Evolutionary conservation across 2,797 vertebrate species (phyloP), one percentile per base, ranked within the genome.

Genomic region (Lacerta bilineata): DNA sequence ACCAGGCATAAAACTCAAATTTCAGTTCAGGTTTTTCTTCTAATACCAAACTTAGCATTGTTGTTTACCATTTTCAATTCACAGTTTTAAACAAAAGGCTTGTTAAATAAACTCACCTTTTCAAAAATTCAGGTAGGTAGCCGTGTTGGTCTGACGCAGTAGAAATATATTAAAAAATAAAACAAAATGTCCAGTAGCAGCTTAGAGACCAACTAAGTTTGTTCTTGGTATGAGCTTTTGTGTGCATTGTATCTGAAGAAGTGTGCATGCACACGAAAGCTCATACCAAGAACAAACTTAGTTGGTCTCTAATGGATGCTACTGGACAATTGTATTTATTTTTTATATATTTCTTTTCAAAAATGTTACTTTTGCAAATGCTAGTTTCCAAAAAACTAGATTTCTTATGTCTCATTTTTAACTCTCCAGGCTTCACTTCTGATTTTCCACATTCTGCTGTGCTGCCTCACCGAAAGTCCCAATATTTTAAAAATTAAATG

Each of bases 401-500:
- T n/a, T n/a, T 9, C 29, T 71, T 41, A 11, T 8, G 5, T 10
- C 5, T 7, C 25, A 20, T 66, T 3, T n/a, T 39, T 36, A 59
- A 75, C n/a, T 33, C n/a, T 8, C 46, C 23, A 61, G 33, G 46
- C 23, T n/a, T 3, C 3, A 61, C n/a, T 17, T 15, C 18, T 74
- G 20, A 66, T n/a, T 81, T 75, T 7, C 61, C 29, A 78, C 15
- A 68, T 86, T 80, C 43, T 82, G n/a, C 13, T 11, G 2, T 50
- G 20, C 17, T 43, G 15, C 25, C 23, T 43, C 29, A 46, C 3
- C 39, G 29, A 74, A 23, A 11, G 6, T 8, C 36, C 25, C 33
- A 64, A 74, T 81, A 46, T 43, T 74, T 64, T 87, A 41, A 10
- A 87, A 41, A 72, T 29, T n/a, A 75, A 68, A 76, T 59, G 7